Evolutionary conservation across 1,140 invertebrate genomes (phyloP).

Genomic region (Calosoma granatense): DNA sequence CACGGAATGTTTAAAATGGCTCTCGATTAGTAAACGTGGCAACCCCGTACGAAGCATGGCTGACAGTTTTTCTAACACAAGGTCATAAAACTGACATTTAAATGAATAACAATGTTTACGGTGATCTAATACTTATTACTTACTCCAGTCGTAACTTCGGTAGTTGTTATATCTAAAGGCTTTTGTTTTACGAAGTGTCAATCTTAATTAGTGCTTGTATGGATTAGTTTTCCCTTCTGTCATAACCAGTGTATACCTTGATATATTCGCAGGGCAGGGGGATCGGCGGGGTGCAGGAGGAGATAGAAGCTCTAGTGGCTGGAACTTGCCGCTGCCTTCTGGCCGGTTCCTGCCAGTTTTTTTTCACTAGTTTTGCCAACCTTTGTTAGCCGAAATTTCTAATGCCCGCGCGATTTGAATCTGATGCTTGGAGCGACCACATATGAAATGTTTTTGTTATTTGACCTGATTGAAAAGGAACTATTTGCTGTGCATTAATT

Average conservation of each 20-base stretch:
- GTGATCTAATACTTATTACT: not conserved
- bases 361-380: not conserved
- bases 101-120: not conserved
- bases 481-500: no score
- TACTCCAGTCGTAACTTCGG: no score
- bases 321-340: not conserved
- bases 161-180: no score
- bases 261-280: not conserved
- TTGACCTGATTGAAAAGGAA: no score
- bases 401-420: not conserved
- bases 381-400: not conserved
- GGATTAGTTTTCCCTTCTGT: not conserved
- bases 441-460: no score
- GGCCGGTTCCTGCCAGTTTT: not conserved
- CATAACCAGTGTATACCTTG: not conserved
- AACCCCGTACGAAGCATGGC: not conserved
- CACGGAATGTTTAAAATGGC: no score
- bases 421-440: no score
- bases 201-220: not conserved
- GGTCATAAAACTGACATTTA: not conserved
- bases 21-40: not conserved
- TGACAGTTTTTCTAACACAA: constrained; percentile 2
- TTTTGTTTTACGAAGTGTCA: not conserved
- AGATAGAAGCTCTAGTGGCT: no score
- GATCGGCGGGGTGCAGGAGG: not conserved